Percentiles rank a stretch among this genome's conserved stretches.
phyloP scores from a whole-genome alignment of 2,113 vertebrate genomes.

The Hipposideros armiger region DNA sequence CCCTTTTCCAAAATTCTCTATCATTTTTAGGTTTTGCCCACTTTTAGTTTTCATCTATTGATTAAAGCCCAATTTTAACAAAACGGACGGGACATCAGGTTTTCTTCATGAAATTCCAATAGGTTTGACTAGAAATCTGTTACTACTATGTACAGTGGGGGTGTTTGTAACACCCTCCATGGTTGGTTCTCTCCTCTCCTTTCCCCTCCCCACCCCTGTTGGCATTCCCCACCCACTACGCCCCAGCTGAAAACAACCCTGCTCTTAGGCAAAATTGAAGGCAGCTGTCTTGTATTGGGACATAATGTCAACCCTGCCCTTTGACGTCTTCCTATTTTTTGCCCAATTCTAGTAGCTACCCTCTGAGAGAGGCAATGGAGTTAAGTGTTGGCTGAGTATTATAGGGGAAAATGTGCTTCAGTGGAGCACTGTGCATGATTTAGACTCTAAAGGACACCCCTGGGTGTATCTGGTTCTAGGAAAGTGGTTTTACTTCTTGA shows the following conservation, averaged over 20 bases:
- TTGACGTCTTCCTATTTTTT: background rate
- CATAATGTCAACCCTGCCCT: background rate
- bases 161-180: background rate
- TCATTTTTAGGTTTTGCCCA: background rate
- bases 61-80: conserved; percentile 38
- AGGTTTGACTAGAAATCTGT: background rate
- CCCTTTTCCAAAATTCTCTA: background rate
- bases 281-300: background rate
- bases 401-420: background rate
- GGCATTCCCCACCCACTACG: fast-evolving
- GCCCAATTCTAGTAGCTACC: background rate
- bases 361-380: background rate
- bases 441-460: background rate
- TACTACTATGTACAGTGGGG: background rate
- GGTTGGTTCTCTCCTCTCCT: background rate
- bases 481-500: conserved; percentile 1
- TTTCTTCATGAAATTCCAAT: conserved; percentile 43
- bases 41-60: conserved; percentile 29
- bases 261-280: background rate
- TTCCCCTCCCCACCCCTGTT: fast-evolving
- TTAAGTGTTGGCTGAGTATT: background rate
- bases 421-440: background rate
- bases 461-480: background rate
- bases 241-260: background rate
- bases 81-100: background rate